Conservation (phyloP, 2,113 vertebrate genomes). For the Plecotus auritus region DNA sequence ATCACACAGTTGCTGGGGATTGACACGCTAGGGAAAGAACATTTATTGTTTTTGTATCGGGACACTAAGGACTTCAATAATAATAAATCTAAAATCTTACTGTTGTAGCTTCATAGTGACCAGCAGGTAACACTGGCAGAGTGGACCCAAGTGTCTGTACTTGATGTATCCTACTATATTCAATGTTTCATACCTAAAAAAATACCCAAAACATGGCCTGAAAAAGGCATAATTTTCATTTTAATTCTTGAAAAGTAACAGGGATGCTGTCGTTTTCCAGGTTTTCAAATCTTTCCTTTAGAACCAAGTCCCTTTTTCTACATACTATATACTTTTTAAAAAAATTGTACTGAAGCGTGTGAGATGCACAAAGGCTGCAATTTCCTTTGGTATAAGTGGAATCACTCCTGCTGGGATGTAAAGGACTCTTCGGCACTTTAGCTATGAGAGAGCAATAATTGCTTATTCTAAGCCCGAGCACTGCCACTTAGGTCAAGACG, state of each 20-base stretch:
- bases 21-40: background rate
- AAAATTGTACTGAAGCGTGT: background rate
- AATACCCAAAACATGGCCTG: background rate
- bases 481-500: background rate
- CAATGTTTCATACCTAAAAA: background rate
- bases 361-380: background rate
- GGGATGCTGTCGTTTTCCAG: background rate
- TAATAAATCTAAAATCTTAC: background rate
- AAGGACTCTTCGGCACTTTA: background rate
- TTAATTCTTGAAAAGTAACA: background rate
- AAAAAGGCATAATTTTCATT: background rate
- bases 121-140: background rate
- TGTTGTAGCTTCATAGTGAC: background rate
- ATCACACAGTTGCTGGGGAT: background rate
- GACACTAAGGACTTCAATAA: background rate
- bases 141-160: background rate
- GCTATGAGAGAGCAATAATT: conserved; percentile 32
- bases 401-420: background rate
- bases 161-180: background rate
- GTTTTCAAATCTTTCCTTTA: background rate
- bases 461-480: background rate
- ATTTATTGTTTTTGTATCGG: background rate
- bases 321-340: background rate
- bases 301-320: background rate
- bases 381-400: conserved; percentile 50